A percentile compares a stretch with the other conserved stretches of the same genome.
Evolutionary conservation across 2,113 vertebrate genomes (phyloP).

Genomic region (Hiodon tergisus): DNA sequence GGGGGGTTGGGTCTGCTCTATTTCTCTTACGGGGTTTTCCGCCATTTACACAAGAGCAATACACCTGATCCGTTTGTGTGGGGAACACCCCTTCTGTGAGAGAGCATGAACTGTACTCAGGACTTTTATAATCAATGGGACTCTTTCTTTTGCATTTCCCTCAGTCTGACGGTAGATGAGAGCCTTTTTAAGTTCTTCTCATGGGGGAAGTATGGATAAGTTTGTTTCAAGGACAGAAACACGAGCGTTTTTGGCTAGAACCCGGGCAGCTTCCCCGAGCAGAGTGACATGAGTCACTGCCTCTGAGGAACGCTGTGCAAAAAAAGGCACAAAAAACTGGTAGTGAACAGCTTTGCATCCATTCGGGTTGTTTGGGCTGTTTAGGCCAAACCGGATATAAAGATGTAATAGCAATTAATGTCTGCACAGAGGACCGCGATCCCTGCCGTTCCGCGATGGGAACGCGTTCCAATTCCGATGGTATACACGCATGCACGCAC

Average conservation of each 20-base stretch:
- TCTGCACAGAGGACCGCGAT: slow-evolving; percentile 54
- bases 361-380: not conserved
- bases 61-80: not conserved
- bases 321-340: not conserved
- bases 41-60: not conserved
- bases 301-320: not conserved
- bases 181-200: not conserved
- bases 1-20: not conserved
- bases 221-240: slow-evolving; percentile 16
- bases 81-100: slow-evolving; percentile 1
- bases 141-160: not conserved
- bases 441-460: slow-evolving; percentile 42
- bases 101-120: not conserved
- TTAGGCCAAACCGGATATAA: not conserved
- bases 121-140: not conserved
- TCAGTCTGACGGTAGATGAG: not conserved
- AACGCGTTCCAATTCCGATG: too few species aligned
- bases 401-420: slow-evolving; percentile 44
- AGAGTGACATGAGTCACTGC: not conserved
- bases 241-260: slow-evolving; percentile 1
- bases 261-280: not conserved
- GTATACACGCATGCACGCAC: slow-evolving; percentile 36
- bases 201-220: not conserved
- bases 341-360: not conserved
- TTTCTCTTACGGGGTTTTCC: not conserved